Evolutionary conservation across 2,888 invertebrate species (phyloP).

Genomic region (Mesorhabditis spiculigera): DNA sequence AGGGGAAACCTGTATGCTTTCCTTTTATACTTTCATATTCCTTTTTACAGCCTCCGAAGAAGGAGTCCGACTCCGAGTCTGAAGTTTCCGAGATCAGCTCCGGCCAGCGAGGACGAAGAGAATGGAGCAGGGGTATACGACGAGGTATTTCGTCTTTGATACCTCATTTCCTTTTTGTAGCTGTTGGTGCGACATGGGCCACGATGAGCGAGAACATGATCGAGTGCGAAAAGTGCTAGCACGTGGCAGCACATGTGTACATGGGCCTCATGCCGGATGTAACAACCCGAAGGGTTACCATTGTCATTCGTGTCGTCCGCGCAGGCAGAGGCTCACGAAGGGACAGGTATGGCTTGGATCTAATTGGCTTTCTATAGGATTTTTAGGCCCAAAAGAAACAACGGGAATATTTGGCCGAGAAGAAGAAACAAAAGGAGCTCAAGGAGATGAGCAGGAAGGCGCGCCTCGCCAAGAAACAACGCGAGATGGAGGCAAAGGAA

Average conservation of each 20-base stretch:
- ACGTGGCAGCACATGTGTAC: conserved; percentile 27
- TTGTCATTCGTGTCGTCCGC: conserved; percentile 20
- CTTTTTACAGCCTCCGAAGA: background rate
- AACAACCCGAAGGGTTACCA: conserved; percentile 17
- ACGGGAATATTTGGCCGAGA: background rate
- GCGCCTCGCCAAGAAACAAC: no score
- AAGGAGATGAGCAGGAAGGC: conserved; percentile 1
- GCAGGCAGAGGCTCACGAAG: conserved; percentile 5
- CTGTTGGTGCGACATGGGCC: conserved; percentile 19
- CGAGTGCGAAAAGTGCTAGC: conserved; percentile 23
- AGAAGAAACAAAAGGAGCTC: background rate
- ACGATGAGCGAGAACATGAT: conserved; percentile 37
- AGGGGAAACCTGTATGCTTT: no score
- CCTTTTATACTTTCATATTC: no score
- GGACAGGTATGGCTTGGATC: background rate
- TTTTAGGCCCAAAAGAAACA: background rate
- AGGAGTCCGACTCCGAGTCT: background rate
- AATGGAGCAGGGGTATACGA: background rate
- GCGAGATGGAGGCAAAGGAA: no score
- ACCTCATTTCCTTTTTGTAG: background rate
- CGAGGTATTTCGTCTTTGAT: background rate
- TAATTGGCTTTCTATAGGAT: no score
- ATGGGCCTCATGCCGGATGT: conserved; percentile 15
- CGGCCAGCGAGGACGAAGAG: background rate
- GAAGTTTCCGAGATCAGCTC: background rate